Evolutionary conservation across 2,888 invertebrate species (phyloP), one percentile per base, ranked within the genome.

Genomic region (Drosophila dives): DNA sequence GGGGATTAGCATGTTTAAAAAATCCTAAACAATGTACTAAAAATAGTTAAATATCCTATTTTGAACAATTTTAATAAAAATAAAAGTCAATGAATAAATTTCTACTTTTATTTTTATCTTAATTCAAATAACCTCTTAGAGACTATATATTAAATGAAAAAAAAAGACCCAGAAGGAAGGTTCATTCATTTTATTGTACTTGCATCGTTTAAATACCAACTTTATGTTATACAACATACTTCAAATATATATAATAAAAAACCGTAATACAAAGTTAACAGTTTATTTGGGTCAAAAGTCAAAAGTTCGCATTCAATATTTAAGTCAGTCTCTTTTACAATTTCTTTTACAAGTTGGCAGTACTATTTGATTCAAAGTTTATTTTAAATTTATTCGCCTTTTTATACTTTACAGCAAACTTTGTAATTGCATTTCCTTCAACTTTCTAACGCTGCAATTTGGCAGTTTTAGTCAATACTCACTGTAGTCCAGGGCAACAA

Each of bases 401-500:
- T 55, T 12, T 29, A 50, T n/a, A 50, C 32, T 32, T 17, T 7
- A 20, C 3, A 5, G n/a, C 12, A 20, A 50, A 60, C 50, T 49
- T 59, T 5, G 15, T 34, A 49, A 59, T 50, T 59, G 59, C 15
- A 60, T 60, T 53, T 20, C 29, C 2, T n/a, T 11, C 0, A 32
- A 60, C 51, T 60, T 29, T 36, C 3, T 55, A 0, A 15, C 8
- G 26, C n/a, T 40, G 15, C 26, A 26, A 12, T 5, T 60, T 12
- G 11, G 2, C 20, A 40, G 34, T 54, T 26, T 20, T 68, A 55
- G 40, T 7, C 42, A 36, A 55, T 45, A 42, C 63, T 51, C 20
- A 75, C 63, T 75, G 73, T 66, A 63, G 8, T 42, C n/a, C 20
- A 42, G 5, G 3, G 8, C 23, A 36, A 36, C 29, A 23, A 33